Evolutionary conservation across 2,113 vertebrate species (phyloP).

Genomic region (Bos indicus): DNA sequence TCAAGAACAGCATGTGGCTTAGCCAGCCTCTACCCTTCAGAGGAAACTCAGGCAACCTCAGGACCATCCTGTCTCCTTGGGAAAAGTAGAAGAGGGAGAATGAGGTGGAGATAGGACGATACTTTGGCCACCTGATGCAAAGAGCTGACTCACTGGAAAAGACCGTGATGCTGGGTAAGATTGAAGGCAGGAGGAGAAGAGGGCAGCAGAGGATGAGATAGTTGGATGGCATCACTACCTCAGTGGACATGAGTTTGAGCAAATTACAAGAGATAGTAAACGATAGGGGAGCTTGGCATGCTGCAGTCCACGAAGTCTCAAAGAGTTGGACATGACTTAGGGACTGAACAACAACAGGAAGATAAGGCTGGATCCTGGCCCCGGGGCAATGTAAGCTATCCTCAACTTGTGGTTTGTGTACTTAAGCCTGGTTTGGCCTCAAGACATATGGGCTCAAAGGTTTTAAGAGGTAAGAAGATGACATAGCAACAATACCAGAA

Average conservation of each 20-base stretch:
- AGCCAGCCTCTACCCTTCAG: background rate
- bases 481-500: background rate
- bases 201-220: background rate
- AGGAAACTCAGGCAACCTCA: background rate
- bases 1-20: constrained; percentile 53
- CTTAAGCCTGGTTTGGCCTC: background rate
- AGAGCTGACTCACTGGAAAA: background rate
- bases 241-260: background rate
- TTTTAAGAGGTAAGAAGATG: rapidly evolving
- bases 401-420: background rate
- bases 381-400: rapidly evolving
- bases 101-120: rapidly evolving
- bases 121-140: background rate
- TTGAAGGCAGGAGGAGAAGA: background rate
- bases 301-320: background rate
- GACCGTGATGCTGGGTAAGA: background rate
- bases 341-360: background rate
- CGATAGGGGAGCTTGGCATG: background rate
- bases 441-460: background rate
- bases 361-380: background rate
- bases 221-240: background rate
- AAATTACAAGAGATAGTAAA: background rate
- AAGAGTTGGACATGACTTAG: background rate
- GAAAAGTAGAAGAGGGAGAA: background rate
- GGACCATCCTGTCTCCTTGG: background rate